phyloP scores from a whole-genome alignment of 2,797 vertebrate species.

The Parauchenoglanis ngamensis region DNA sequence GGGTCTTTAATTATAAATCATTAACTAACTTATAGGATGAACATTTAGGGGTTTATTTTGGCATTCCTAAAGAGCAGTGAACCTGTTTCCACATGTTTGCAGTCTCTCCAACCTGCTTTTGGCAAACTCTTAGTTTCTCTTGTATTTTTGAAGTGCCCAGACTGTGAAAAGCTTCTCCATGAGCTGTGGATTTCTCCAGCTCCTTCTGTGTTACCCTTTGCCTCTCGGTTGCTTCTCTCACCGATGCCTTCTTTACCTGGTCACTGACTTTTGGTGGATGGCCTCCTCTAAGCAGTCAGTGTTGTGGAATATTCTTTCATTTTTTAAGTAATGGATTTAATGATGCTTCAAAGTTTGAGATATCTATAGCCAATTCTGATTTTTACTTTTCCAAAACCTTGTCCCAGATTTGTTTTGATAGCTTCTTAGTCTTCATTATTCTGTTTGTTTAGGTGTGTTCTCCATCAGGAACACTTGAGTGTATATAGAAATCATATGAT shows the following conservation, averaged over 20 bases:
- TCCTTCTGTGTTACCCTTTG: not conserved
- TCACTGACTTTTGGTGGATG: not conserved
- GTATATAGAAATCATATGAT: too few relatives aligned
- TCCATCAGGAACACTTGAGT: not conserved
- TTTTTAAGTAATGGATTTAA: not conserved
- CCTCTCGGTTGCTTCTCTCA: not conserved
- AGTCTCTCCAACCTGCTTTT: too few relatives aligned
- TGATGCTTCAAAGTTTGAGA: not conserved
- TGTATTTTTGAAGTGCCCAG: not conserved
- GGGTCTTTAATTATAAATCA: not conserved
- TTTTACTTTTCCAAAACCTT: not conserved
- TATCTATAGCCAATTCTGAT: not conserved
- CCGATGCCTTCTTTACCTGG: not conserved
- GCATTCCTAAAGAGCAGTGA: not conserved
- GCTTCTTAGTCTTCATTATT: not conserved
- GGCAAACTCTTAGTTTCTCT: not conserved
- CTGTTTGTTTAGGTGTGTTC: not conserved
- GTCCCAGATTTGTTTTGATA: not conserved
- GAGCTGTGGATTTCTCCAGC: not conserved
- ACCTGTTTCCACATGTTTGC: not conserved
- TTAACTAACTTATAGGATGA: not conserved
- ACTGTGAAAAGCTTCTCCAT: not conserved
- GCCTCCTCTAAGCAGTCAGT: not conserved
- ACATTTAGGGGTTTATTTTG: not conserved
- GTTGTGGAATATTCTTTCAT: not conserved